These are phyloP conservation scores for Blastobasis adustella DNA, from an alignment of 2,888 invertebrate species.

Conservation along the genomic window DNA sequence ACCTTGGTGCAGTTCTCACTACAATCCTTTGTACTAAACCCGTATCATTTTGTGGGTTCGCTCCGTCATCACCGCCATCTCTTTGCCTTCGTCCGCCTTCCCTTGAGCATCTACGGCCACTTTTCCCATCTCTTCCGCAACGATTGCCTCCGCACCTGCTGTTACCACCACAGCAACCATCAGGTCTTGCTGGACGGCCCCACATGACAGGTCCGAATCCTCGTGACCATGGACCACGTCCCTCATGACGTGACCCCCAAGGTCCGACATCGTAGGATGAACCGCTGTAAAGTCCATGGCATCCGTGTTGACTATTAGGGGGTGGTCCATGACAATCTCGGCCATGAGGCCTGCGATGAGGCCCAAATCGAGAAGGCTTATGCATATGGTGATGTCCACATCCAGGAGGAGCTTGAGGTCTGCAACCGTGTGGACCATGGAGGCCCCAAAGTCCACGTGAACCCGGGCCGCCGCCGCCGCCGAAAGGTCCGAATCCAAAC, in stretches of 20 bases:
- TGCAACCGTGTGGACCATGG: neutral
- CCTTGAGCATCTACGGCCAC: neutral
- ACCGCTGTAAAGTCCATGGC: neutral
- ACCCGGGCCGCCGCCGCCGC: too few relatives aligned
- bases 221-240: neutral
- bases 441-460: neutral
- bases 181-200: conserved; percentile 3
- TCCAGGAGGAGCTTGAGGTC: neutral
- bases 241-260: neutral
- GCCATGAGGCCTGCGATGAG: neutral
- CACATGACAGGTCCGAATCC: neutral
- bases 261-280: too few relatives aligned
- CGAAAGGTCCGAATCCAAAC: too few relatives aligned
- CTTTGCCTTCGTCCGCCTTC: neutral
- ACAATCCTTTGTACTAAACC: conserved; percentile 21
- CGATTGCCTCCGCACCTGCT: neutral
- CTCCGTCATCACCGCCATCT: too few relatives aligned
- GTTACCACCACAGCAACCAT: neutral
- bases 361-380: neutral
- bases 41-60: too few relatives aligned
- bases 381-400: neutral
- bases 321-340: too few relatives aligned
- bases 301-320: neutral
- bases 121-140: neutral
- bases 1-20: conserved; percentile 21